phyloP scores from a whole-genome alignment of 2,888 invertebrate species.

The Macrosoma leucophasiata region DNA sequence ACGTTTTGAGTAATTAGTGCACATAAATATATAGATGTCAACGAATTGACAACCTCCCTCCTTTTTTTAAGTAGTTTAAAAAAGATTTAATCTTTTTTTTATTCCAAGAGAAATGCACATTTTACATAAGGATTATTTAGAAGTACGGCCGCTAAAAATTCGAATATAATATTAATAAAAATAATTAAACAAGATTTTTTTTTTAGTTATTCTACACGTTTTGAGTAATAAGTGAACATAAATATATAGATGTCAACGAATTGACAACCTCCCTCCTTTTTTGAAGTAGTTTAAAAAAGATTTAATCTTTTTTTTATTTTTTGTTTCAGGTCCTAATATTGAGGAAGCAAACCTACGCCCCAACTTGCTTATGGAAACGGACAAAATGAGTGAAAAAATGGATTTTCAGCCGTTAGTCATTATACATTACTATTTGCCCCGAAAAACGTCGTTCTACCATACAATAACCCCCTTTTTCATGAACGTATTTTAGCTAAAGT shows the following conservation, averaged over 20 bases:
- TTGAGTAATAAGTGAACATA: neutral
- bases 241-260: conserved; percentile 1
- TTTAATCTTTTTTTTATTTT: conserved; percentile 1
- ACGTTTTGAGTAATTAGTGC: neutral
- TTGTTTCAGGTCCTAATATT: conserved; percentile 41
- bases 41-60: conserved; percentile 12
- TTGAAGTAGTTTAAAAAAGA: neutral
- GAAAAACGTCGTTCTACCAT: neutral
- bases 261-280: conserved; percentile 8
- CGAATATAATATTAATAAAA: neutral
- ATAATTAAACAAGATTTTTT: neutral
- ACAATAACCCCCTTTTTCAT: neutral
- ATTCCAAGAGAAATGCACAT: neutral
- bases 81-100: neutral
- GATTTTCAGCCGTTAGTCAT: conserved; percentile 43
- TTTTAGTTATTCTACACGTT: neutral
- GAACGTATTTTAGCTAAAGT: no score
- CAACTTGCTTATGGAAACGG: conserved; percentile 30
- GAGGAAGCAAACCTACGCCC: conserved; percentile 30
- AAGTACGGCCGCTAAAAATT: neutral
- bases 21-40: neutral
- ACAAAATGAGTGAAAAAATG: conserved; percentile 36
- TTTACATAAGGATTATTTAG: neutral
- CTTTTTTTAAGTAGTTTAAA: neutral
- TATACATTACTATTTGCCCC: neutral